phyloP scores from a whole-genome alignment of 2,113 vertebrate genomes.

The Platichthys flesus region DNA sequence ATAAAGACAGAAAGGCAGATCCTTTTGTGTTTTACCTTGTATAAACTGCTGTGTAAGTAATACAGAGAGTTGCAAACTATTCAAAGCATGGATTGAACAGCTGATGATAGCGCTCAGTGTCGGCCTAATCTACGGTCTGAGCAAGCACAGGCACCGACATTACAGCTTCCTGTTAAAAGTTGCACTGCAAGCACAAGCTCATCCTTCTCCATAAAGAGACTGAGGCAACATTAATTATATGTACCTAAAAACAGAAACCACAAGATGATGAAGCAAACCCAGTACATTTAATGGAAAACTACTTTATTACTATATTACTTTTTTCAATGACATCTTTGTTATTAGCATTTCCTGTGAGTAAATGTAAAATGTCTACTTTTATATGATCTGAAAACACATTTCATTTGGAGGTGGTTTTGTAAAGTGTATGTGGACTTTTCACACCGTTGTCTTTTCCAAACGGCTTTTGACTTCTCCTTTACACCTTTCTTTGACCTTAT shows the following conservation, averaged over 20 bases:
- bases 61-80: not conserved
- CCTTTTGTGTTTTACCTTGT: not conserved
- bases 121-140: not conserved
- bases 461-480: no score
- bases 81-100: not conserved
- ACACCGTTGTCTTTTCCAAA: no score
- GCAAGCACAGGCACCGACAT: not conserved
- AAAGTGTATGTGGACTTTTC: no score
- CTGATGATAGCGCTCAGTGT: not conserved
- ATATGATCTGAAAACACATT: no score
- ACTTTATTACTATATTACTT: not conserved
- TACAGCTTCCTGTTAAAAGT: not conserved
- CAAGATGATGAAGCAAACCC: not conserved
- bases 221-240: not conserved
- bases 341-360: no score
- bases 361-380: no score
- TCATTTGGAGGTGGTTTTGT: no score
- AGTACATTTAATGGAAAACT: not conserved
- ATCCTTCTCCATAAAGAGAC: not conserved
- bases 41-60: slow-evolving; percentile 2
- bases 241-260: not conserved
- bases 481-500: no score
- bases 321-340: no score
- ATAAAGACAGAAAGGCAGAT: not conserved
- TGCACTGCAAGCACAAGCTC: slow-evolving; percentile 13